A percentile compares a stretch with the other conserved stretches of the same genome.
These are phyloP conservation scores for Temnothorax nylanderi DNA, from an alignment of 1,140 invertebrate species.

Conservation along the genomic window DNA sequence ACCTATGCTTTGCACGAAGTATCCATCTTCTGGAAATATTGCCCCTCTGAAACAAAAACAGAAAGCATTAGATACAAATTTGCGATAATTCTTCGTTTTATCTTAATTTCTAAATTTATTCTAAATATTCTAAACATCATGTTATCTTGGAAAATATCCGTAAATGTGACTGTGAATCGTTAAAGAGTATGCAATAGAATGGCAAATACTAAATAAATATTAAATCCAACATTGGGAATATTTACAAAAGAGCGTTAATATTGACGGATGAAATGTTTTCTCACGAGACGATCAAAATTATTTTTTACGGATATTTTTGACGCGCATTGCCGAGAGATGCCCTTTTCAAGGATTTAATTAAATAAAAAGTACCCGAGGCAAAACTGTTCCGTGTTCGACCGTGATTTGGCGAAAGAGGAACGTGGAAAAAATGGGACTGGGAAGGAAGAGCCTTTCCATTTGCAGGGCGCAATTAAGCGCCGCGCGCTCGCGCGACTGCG, in stretches of 20 bases:
- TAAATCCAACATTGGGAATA: background rate
- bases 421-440: slow-evolving; percentile 42
- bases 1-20: slow-evolving; percentile 70
- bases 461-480: slow-evolving; percentile 69
- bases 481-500: slow-evolving; percentile 62
- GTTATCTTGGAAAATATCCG: background rate
- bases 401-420: slow-evolving; percentile 7
- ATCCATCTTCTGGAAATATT: slow-evolving; percentile 67
- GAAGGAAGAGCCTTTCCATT: slow-evolving; percentile 68
- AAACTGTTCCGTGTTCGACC: background rate
- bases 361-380: slow-evolving; percentile 47
- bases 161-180: background rate
- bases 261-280: background rate
- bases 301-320: slow-evolving; percentile 8
- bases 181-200: background rate
- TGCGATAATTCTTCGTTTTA: background rate
- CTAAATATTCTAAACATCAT: background rate
- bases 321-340: background rate
- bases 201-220: background rate
- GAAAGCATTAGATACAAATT: slow-evolving; percentile 14
- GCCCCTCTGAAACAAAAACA: slow-evolving; percentile 61
- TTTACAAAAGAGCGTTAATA: background rate
- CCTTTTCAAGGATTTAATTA: slow-evolving; percentile 54
- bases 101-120: background rate
- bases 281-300: background rate